These are phyloP conservation scores for Sphyrna mokarran DNA, from an alignment of 2,113 vertebrate genomes.

Conservation along the genomic window DNA sequence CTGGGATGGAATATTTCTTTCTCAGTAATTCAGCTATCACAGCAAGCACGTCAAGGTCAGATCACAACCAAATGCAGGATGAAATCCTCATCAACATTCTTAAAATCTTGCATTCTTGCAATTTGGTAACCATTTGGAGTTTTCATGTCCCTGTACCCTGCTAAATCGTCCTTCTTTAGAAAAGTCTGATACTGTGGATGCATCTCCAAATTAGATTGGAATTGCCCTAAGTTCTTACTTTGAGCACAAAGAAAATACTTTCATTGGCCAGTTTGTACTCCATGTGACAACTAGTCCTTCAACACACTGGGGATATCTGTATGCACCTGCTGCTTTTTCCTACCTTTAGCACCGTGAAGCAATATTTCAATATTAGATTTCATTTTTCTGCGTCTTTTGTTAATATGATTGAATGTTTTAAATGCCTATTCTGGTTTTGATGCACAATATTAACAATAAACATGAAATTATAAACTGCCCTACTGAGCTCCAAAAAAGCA, in stretches of 20 bases:
- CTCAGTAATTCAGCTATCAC: not conserved
- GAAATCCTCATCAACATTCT: not conserved
- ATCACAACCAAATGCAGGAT: not conserved
- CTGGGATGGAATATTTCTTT: not conserved
- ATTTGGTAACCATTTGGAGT: not conserved
- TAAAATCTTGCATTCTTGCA: not conserved
- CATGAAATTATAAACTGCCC: not conserved
- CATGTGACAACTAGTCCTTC: not conserved
- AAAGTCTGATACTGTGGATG: not conserved
- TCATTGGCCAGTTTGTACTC: not conserved
- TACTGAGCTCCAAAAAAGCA: not conserved
- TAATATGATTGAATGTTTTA: not conserved
- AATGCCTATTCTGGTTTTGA: not conserved
- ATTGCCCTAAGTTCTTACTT: not conserved
- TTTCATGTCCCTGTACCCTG: not conserved
- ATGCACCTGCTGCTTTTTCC: not conserved
- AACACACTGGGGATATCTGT: not conserved
- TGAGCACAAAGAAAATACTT: not conserved
- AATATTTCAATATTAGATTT: not conserved
- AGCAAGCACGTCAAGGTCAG: not conserved
- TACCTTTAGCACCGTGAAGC: not conserved
- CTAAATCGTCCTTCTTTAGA: not conserved
- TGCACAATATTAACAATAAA: not conserved
- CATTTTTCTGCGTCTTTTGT: not conserved
- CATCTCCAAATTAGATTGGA: not conserved